A percentile compares a stretch with the other conserved stretches of the same genome.
These are phyloP conservation scores for Diglossa cyanea DNA, from an alignment of 2,797 vertebrate species.

Conservation along the genomic window DNA sequence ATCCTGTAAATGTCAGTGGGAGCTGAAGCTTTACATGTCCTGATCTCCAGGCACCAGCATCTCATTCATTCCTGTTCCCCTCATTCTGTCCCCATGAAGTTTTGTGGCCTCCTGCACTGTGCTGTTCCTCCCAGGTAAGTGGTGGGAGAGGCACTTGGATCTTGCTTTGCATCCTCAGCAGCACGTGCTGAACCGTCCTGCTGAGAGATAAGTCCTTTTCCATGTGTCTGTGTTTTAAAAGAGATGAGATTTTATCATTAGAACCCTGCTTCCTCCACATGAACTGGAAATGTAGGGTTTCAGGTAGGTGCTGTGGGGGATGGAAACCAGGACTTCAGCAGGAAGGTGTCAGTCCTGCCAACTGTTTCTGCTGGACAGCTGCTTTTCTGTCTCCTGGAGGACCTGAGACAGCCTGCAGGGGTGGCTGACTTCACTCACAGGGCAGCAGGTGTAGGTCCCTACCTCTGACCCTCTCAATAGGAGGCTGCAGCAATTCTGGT, in stretches of 20 bases:
- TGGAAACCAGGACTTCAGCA: background rate
- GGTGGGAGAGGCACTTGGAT: background rate
- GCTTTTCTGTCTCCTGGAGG: accelerated
- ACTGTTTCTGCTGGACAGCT: background rate
- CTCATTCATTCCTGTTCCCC: background rate
- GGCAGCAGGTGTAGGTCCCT: background rate
- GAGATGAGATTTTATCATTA: background rate
- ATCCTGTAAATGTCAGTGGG: accelerated
- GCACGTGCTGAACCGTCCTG: accelerated
- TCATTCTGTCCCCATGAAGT: background rate
- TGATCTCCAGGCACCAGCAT: background rate
- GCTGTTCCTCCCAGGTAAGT: background rate
- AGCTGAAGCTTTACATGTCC: background rate
- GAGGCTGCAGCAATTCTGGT: background rate
- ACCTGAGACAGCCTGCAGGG: background rate
- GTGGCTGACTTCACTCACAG: background rate
- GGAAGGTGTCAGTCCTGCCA: background rate
- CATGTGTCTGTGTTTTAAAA: accelerated
- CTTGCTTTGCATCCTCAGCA: background rate
- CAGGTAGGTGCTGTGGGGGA: background rate
- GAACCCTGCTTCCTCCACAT: background rate
- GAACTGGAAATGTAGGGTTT: background rate
- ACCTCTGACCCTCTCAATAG: background rate
- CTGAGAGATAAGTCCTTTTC: background rate
- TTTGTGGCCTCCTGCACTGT: background rate